Conservation (phyloP, 2,888 invertebrate species). For the Scaptodrosophila latifasciaeformis region DNA sequence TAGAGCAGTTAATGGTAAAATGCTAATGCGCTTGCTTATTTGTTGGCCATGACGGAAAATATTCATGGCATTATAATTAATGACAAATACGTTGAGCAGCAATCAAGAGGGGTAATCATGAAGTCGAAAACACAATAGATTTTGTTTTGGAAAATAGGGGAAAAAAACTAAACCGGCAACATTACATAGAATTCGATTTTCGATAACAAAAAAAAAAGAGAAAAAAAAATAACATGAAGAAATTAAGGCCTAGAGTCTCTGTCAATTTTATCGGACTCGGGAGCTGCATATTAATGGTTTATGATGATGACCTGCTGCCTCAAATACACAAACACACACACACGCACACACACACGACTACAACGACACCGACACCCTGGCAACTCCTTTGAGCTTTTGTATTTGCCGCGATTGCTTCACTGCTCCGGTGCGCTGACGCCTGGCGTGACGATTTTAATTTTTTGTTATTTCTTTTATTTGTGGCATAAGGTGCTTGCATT, state of each 20-base stretch:
- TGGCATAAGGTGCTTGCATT: constrained; percentile 38
- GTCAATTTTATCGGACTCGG: constrained; percentile 12
- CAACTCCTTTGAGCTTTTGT: constrained; percentile 57
- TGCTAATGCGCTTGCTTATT: background rate
- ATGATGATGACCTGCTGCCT: constrained; percentile 62
- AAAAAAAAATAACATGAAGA: constrained; percentile 15
- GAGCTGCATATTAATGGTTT: constrained; percentile 63
- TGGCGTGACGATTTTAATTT: constrained; percentile 72
- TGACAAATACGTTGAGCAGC: constrained; percentile 43
- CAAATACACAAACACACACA: constrained; percentile 1
- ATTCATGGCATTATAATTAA: constrained; percentile 56
- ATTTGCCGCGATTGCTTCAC: constrained; percentile 56
- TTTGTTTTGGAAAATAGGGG: constrained; percentile 22
- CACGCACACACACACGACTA: background rate
- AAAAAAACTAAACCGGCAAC: constrained; percentile 18
- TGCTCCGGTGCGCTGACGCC: constrained; percentile 60
- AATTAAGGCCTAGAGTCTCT: background rate
- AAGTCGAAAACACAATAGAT: constrained; percentile 28
- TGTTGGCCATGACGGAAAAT: constrained; percentile 13
- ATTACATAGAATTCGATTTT: constrained; percentile 42
- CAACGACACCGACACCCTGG: constrained; percentile 3
- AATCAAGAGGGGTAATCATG: constrained; percentile 38
- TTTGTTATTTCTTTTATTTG: constrained; percentile 40
- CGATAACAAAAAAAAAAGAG: no score
- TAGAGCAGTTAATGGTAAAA: no score